phyloP scores from a whole-genome alignment of 1,140 invertebrate genomes.

The Maniola jurtina region DNA sequence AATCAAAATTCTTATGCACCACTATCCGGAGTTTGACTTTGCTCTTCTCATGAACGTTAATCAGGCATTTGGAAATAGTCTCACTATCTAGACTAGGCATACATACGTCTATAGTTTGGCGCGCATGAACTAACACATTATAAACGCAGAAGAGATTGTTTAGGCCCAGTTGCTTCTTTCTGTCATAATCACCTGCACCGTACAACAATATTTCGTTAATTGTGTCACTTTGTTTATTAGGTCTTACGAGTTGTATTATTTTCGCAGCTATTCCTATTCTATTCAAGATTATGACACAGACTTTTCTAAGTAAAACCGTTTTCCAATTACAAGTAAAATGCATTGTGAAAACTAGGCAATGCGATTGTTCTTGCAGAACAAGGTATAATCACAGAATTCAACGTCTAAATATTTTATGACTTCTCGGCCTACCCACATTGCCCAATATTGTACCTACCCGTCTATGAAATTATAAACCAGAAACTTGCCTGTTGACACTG shows the following conservation, averaged over 20 bases:
- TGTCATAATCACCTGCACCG: constrained; percentile 41
- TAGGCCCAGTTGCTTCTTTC: constrained; percentile 43
- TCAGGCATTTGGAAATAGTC: constrained; percentile 49
- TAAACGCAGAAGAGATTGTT: constrained; percentile 58
- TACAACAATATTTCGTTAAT: constrained; percentile 64
- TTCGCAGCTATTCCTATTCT: constrained; percentile 28
- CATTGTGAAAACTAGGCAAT: constrained; percentile 15
- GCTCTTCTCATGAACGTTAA: constrained; percentile 44
- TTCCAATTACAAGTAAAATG: constrained; percentile 39
- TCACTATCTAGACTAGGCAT: constrained; percentile 51
- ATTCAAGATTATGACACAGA: constrained; percentile 29
- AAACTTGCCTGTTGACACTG: no score
- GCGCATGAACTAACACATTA: constrained; percentile 49
- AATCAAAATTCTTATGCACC: constrained; percentile 43
- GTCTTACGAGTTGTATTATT: constrained; percentile 19
- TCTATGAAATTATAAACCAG: no score
- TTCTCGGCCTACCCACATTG: not conserved
- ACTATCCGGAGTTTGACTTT: constrained; percentile 46
- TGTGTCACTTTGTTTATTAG: constrained; percentile 25
- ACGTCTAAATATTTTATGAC: not conserved
- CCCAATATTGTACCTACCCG: no score
- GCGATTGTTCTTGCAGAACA: no score
- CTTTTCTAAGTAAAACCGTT: constrained; percentile 20
- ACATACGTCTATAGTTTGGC: constrained; percentile 49
- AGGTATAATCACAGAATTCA: no score